phyloP scores from a whole-genome alignment of 2,797 vertebrate genomes.

The Pseudochromis fuscus region DNA sequence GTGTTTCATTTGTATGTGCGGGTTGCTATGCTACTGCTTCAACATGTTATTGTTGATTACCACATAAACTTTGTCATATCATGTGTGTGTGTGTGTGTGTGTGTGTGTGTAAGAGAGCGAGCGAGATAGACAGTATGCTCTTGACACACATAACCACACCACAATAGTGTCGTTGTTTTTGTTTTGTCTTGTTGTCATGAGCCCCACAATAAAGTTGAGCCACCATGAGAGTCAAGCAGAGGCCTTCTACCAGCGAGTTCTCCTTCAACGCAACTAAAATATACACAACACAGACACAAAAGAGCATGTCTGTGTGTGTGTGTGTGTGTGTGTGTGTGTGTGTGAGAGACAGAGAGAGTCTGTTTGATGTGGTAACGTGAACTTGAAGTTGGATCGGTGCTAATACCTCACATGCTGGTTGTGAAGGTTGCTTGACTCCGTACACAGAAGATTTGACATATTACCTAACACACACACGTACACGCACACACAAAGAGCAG shows the following conservation, averaged over 20 bases:
- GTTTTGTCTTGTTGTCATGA: slow-evolving; percentile 78
- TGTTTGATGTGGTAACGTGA: slow-evolving; percentile 70
- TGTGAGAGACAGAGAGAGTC: background rate
- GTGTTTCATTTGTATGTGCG: slow-evolving; percentile 57
- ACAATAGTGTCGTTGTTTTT: slow-evolving; percentile 46
- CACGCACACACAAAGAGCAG: slow-evolving; percentile 19
- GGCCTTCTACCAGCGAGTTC: slow-evolving; percentile 43
- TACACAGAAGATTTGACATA: slow-evolving; percentile 22
- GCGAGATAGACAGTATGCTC: background rate
- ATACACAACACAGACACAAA: slow-evolving; percentile 19
- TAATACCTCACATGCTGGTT: slow-evolving; percentile 60
- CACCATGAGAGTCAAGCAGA: slow-evolving; percentile 35
- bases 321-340: slow-evolving; percentile 14
- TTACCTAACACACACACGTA: slow-evolving; percentile 43
- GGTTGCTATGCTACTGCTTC: slow-evolving; percentile 72
- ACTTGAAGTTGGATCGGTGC: slow-evolving; percentile 49
- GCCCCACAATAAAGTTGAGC: slow-evolving; percentile 45
- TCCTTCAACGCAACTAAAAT: slow-evolving; percentile 20
- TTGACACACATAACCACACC: no score
- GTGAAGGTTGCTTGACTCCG: slow-evolving; percentile 43
- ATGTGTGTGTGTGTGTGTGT: slow-evolving; percentile 30
- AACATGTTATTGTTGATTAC: slow-evolving; percentile 57
- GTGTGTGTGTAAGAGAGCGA: slow-evolving; percentile 3
- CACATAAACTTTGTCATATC: slow-evolving; percentile 51
- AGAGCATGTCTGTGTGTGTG: slow-evolving; percentile 9